Evolutionary conservation across 92 coral and sea anemone species (phyloP).

Genomic region (Blastomussa wellsi): DNA sequence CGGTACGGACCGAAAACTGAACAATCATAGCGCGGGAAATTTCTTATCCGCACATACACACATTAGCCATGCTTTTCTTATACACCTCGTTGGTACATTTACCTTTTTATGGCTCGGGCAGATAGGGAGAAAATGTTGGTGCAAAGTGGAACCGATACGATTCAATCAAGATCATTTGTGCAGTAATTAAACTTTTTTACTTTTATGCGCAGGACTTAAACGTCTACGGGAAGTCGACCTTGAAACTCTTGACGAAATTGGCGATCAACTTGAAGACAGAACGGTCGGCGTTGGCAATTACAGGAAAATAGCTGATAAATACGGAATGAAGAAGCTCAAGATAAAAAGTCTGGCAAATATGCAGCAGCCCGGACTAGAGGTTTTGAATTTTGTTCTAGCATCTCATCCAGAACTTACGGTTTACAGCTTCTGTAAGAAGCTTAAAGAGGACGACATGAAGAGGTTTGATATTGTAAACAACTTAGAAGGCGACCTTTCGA

Average conservation of each 20-base stretch:
- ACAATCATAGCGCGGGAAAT: neutral
- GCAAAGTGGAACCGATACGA: no score
- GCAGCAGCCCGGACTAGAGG: neutral
- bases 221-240: neutral
- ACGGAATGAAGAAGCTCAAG: neutral
- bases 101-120: neutral
- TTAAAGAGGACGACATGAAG: neutral
- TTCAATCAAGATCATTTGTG: no score
- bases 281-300: neutral
- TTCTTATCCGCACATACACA: no score
- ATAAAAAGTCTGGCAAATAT: neutral
- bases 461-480: slow-evolving; percentile 13
- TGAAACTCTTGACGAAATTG: neutral
- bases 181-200: no score
- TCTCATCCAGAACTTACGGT: neutral
- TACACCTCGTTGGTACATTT: neutral
- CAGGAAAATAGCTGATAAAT: neutral
- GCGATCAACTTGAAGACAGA: neutral
- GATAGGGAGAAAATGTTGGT: no score
- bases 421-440: slow-evolving; percentile 6
- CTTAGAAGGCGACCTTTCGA: neutral
- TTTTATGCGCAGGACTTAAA: neutral
- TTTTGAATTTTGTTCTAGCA: neutral
- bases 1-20: neutral
- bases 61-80: no score